These are phyloP conservation scores for Macrosiphum euphorbiae DNA, from an alignment of 2,888 invertebrate species.

Conservation along the genomic window DNA sequence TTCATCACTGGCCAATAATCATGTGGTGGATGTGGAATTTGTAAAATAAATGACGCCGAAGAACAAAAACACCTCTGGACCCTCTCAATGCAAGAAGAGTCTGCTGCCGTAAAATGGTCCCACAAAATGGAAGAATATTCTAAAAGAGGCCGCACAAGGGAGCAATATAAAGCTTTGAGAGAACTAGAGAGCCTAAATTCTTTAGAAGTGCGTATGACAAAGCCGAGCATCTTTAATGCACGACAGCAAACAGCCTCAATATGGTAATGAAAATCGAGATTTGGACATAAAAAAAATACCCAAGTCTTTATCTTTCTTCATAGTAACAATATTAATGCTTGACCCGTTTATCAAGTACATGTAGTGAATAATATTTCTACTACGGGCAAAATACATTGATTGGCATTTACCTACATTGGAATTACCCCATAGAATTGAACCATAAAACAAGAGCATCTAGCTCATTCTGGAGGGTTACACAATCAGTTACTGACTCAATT, in stretches of 20 bases:
- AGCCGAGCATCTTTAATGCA: background rate
- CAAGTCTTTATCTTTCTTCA: conserved; percentile 20
- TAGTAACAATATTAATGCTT: background rate
- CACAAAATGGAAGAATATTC: background rate
- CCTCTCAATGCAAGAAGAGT: background rate
- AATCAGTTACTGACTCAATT: background rate
- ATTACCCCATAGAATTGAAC: conserved; percentile 16
- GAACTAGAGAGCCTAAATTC: background rate
- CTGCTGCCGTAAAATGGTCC: background rate
- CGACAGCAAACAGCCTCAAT: background rate
- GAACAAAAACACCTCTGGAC: background rate
- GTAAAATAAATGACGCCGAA: background rate
- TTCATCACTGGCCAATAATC: background rate
- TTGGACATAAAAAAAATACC: conserved; percentile 12
- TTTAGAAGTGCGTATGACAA: background rate
- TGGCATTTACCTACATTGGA: conserved; percentile 6
- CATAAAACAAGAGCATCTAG: background rate
- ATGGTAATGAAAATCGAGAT: conserved; percentile 10
- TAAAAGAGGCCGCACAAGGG: background rate
- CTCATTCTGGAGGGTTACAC: background rate
- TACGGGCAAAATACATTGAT: background rate
- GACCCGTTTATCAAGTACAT: conserved; percentile 9
- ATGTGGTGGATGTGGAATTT: background rate
- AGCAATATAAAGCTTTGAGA: background rate
- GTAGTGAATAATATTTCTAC: conserved; percentile 1